Evolutionary conservation across 2,797 vertebrate genomes (phyloP).

Genomic region (Siniperca obscura): DNA sequence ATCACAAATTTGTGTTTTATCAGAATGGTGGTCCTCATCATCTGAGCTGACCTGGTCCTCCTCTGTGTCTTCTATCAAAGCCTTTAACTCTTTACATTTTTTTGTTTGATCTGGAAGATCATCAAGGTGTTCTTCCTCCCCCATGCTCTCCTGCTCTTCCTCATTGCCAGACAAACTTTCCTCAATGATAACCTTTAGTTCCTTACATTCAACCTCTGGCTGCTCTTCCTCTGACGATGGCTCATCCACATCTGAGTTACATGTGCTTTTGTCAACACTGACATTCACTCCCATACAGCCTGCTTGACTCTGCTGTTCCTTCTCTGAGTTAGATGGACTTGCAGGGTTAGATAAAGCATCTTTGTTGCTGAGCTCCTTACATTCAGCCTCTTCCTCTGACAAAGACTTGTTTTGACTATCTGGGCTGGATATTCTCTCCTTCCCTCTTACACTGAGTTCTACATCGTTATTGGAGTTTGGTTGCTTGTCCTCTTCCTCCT

Average conservation of each 20-base stretch:
- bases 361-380: neutral
- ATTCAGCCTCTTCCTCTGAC: slow-evolving; percentile 35
- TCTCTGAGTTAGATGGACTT: slow-evolving; percentile 14
- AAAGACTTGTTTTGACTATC: slow-evolving; percentile 24
- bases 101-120: slow-evolving; percentile 18
- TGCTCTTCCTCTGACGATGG: slow-evolving; percentile 55
- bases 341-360: neutral
- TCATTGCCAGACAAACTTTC: slow-evolving; percentile 49
- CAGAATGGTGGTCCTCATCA: slow-evolving; percentile 26
- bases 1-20: neutral
- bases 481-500: slow-evolving; percentile 33
- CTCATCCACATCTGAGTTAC: slow-evolving; percentile 49
- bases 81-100: slow-evolving; percentile 20
- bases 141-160: slow-evolving; percentile 43
- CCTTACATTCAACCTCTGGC: slow-evolving; percentile 41
- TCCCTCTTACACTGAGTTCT: slow-evolving; percentile 40
- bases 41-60: slow-evolving; percentile 59
- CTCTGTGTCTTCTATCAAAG: slow-evolving; percentile 53
- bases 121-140: slow-evolving; percentile 16
- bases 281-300: slow-evolving; percentile 14
- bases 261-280: slow-evolving; percentile 37
- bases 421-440: slow-evolving; percentile 7
- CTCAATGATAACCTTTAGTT: slow-evolving; percentile 57
- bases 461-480: slow-evolving; percentile 11
- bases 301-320: slow-evolving; percentile 1